phyloP scores from a whole-genome alignment of 2,888 invertebrate species.

The Pachydiplax longipennis region DNA sequence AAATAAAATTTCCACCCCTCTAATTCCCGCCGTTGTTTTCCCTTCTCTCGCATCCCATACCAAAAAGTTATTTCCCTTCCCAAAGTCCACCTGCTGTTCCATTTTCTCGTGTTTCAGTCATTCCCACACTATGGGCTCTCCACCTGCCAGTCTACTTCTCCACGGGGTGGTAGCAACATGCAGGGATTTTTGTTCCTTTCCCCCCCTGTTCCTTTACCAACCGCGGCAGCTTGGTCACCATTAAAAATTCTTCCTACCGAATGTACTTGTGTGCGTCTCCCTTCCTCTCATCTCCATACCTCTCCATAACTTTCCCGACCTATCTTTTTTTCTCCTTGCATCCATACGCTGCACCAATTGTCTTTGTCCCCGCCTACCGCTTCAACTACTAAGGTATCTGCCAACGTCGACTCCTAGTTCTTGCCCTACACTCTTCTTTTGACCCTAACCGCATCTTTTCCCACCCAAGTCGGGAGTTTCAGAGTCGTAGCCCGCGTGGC shows the following conservation, averaged over 20 bases:
- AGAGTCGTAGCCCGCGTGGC: background rate
- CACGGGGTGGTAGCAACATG: background rate
- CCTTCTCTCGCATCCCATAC: too few relatives aligned
- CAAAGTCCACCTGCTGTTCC: background rate
- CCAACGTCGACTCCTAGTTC: background rate
- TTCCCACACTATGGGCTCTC: background rate
- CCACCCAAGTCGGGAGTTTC: background rate
- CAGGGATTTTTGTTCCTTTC: background rate
- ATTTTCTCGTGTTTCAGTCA: too few relatives aligned
- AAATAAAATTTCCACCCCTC: too few relatives aligned
- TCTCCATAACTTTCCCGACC: background rate
- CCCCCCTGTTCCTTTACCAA: background rate
- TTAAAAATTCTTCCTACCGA: background rate
- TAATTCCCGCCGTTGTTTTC: too few relatives aligned
- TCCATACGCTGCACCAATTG: background rate
- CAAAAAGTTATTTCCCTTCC: too few relatives aligned
- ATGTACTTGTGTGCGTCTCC: background rate
- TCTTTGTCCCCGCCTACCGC: background rate
- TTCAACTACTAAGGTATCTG: background rate
- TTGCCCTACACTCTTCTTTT: background rate
- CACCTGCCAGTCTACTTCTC: background rate
- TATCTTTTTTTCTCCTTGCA: too few relatives aligned
- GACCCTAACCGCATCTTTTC: background rate
- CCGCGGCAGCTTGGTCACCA: background rate
- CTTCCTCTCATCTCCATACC: background rate